Evolutionary conservation across 2,113 vertebrate genomes (phyloP).

Genomic region (Nansenia antarctica): DNA sequence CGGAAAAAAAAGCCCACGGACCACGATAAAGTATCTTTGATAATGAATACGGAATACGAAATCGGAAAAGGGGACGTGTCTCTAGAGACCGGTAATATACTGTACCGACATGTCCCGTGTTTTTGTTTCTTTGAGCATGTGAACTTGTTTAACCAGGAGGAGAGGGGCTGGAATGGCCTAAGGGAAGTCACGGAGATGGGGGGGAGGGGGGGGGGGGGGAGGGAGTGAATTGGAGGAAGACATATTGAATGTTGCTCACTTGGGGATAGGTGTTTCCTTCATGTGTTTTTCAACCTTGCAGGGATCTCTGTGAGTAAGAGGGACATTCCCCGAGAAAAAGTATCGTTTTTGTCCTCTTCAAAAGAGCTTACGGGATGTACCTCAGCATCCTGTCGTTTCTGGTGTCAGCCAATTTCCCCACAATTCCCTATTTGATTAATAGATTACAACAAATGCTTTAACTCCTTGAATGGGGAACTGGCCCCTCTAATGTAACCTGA

Average conservation of each 20-base stretch:
- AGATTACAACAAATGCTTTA: too few species aligned
- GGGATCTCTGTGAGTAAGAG: neutral
- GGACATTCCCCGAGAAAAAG: neutral
- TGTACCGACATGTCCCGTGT: neutral
- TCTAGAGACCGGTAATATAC: neutral
- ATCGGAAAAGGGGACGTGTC: too few species aligned
- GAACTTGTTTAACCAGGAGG: constrained; percentile 11
- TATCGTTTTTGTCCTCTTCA: neutral
- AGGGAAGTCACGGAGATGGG: neutral
- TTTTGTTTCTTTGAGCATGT: neutral
- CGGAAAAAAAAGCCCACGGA: too few species aligned
- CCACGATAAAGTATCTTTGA: too few species aligned
- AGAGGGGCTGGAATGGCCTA: neutral
- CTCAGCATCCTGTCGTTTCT: too few species aligned
- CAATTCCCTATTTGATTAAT: too few species aligned
- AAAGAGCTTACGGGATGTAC: too few species aligned
- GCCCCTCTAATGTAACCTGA: too few species aligned
- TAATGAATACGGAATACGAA: too few species aligned
- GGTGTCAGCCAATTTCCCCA: too few species aligned
- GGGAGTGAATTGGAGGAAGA: constrained; percentile 9
- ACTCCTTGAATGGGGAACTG: too few species aligned
- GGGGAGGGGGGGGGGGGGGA: too few species aligned
- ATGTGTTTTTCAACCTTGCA: constrained; percentile 3
- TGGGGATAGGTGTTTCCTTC: constrained; percentile 19
- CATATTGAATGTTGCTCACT: constrained; percentile 17